A percentile compares a stretch with the other conserved stretches of the same genome.
phyloP scores from a whole-genome alignment of 92 coral and sea anemone species.

The Porites evermanni region DNA sequence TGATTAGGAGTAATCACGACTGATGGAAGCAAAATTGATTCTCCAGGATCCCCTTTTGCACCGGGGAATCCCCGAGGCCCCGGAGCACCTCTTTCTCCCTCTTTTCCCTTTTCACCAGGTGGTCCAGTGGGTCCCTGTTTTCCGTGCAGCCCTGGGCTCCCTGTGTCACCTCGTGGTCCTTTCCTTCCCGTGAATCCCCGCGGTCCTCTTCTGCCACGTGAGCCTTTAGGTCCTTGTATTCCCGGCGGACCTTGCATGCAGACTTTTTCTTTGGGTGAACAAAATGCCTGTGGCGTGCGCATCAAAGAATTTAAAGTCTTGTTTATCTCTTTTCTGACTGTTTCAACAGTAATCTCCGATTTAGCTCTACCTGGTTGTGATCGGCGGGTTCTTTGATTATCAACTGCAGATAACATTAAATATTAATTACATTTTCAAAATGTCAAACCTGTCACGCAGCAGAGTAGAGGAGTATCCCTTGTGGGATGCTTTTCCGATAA shows the following conservation, averaged over 20 bases:
- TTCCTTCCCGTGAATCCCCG: conserved; percentile 30
- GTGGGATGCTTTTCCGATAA: no score
- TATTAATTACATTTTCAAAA: background rate
- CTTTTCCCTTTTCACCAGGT: conserved; percentile 12
- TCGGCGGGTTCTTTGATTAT: conserved; percentile 8
- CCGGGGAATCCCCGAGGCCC: conserved; percentile 40
- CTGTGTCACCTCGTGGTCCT: conserved; percentile 30
- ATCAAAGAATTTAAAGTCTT: conserved; percentile 21
- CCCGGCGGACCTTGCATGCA: conserved; percentile 56
- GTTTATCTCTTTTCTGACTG: conserved; percentile 45
- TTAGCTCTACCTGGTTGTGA: background rate
- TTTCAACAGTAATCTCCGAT: conserved; percentile 9
- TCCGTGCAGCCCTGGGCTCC: conserved; percentile 35
- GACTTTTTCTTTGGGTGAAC: conserved; percentile 7
- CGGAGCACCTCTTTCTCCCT: background rate
- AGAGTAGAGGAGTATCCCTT: no score
- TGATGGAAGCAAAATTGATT: conserved; percentile 21
- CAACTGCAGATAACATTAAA: background rate
- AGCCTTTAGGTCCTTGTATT: conserved; percentile 35
- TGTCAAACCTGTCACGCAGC: no score
- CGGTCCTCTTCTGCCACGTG: conserved; percentile 44
- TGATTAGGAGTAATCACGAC: conserved; percentile 11
- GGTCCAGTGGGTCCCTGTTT: conserved; percentile 26
- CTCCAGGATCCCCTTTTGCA: conserved; percentile 41
- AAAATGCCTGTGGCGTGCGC: conserved; percentile 7